Evolutionary conservation across 1,140 invertebrate species (phyloP).

Genomic region (Lepidurus couesii): DNA sequence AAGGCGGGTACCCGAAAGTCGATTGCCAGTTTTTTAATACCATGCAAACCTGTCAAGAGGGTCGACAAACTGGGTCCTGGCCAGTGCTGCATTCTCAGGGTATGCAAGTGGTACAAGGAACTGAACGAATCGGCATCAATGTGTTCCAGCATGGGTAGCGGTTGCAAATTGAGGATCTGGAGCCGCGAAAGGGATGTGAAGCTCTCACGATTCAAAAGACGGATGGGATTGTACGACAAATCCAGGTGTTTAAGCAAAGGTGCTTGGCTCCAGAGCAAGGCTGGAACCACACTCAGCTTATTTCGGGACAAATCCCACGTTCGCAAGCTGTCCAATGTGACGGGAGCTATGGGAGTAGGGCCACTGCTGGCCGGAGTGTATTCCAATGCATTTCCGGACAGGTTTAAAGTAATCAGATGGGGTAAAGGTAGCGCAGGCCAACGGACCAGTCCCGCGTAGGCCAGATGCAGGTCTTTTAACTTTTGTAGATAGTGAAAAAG

Average conservation of each 20-base stretch:
- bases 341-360: constrained; percentile 23
- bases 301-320: constrained; percentile 61
- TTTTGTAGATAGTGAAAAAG: constrained; percentile 80
- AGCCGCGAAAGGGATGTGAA: constrained; percentile 47
- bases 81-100: constrained; percentile 46
- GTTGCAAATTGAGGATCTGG: constrained; percentile 47
- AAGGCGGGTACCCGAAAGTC: constrained; percentile 56
- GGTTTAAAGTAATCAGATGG: constrained; percentile 64
- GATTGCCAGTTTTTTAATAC: constrained; percentile 38
- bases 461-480: constrained; percentile 65
- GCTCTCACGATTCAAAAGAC: constrained; percentile 54
- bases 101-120: constrained; percentile 54
- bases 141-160: constrained; percentile 45
- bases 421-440: constrained; percentile 65
- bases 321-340: constrained; percentile 54
- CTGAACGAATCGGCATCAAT: constrained; percentile 55
- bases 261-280: constrained; percentile 54
- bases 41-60: constrained; percentile 37
- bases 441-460: constrained; percentile 63
- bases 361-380: constrained; percentile 2
- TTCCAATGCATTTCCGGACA: constrained; percentile 65
- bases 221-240: constrained; percentile 59
- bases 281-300: constrained; percentile 57
- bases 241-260: constrained; percentile 56
- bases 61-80: constrained; percentile 27